These are phyloP conservation scores for Phortica magna DNA, from an alignment of 2,888 invertebrate genomes.

Conservation along the genomic window DNA sequence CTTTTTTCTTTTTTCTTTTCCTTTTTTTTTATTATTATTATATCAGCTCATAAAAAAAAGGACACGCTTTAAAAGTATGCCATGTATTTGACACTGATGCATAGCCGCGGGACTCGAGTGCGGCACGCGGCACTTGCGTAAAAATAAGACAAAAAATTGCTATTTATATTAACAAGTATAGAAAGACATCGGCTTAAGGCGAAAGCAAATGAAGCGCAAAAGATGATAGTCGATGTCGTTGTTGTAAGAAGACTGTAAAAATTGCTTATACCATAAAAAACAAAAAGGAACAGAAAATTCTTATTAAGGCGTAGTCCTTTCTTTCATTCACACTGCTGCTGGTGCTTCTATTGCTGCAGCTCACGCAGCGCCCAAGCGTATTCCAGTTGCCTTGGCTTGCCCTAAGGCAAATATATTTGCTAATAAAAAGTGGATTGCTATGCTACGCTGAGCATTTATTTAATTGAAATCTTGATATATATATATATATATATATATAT, in stretches of 20 bases:
- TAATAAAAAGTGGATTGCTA: slow-evolving; percentile 56
- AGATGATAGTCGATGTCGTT: slow-evolving; percentile 37
- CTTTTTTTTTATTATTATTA: slow-evolving; percentile 55
- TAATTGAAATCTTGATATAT: slow-evolving; percentile 58
- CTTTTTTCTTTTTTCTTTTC: slow-evolving; percentile 61
- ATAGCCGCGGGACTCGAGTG: slow-evolving; percentile 27
- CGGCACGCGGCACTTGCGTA: slow-evolving; percentile 45
- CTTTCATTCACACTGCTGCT: not conserved
- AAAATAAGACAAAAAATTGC: slow-evolving; percentile 42
- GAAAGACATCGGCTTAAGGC: slow-evolving; percentile 37
- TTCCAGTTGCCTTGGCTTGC: not conserved
- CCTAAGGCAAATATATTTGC: slow-evolving; percentile 5
- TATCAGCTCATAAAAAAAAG: slow-evolving; percentile 72
- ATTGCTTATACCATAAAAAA: not conserved
- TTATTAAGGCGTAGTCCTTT: not conserved
- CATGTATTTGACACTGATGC: slow-evolving; percentile 66
- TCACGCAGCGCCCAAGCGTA: not conserved
- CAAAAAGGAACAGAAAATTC: not conserved
- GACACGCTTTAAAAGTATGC: slow-evolving; percentile 67
- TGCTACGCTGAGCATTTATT: slow-evolving; percentile 59
- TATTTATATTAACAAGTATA: slow-evolving; percentile 55
- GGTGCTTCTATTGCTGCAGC: no score
- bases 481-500: not conserved
- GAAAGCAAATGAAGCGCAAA: slow-evolving; percentile 19
- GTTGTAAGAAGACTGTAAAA: not conserved